Base-by-base conservation (phyloP, 1,140 invertebrate genomes). In the Cylas formicarius region DNA sequence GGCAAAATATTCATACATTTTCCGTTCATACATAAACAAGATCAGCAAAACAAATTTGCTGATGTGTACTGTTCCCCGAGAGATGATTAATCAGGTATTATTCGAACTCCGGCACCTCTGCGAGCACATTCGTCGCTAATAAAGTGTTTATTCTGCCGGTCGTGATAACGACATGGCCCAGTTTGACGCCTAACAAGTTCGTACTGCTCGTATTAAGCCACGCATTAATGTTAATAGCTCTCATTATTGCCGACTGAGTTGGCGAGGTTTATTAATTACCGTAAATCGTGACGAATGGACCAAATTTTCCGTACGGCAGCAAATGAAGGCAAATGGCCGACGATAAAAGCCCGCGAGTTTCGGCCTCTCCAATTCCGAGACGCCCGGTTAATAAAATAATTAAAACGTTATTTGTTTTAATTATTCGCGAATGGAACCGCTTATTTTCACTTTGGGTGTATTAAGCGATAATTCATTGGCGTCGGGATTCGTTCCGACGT, bases 201-300 rank as follows among this genome's bases (percentile, higher is more conserved):
- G 39, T 48, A 43, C 39, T 29, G 32, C 37, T 23, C 16, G 39
- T 48, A 48, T 48, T 48, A 48, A 42, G 42, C 36, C 43, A 48
- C 46, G 39, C 46, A 48, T 42, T 48, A 48, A 48, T 48, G 46
- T 43, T 48, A 48, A 48, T 48, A 34, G 46, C 46, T 42, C 38
- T 48, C 46, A 43, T 48, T 48, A 48, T 48, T 48, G 38, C 46
- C 46, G 46, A 32, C 39, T 34, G 24, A 31, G n/a, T n/a, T n/a
- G n/a, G n/a, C n/a, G 46, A 36, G 34, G 46, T 42, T 48, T 48
- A 48, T 48, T 48, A 48, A 48, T 48, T 48, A 48, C 37, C 46
- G 38, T 40, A 48, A 48, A 48, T 48, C 46, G 46, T 48, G 46
- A 48, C 46, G 46, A 37, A 48, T 43, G 43, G 46, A 48, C 46